These are phyloP conservation scores for Hexactinellida sp. DNA, from an alignment of 37 sponge, comb jelly and placozoan species.

Conservation along the genomic window DNA sequence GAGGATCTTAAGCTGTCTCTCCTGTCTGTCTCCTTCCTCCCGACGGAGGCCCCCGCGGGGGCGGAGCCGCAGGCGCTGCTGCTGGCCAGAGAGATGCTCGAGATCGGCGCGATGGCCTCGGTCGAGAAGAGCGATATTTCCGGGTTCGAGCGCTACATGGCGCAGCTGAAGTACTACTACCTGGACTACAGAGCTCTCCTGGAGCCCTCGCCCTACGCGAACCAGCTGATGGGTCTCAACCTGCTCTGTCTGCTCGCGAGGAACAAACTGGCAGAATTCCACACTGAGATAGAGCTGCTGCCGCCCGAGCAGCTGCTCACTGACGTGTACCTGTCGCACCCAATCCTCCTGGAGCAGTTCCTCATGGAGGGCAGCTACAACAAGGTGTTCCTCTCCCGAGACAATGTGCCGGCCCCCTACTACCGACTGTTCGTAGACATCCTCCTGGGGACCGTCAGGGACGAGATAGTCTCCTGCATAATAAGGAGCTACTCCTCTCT, in stretches of 20 bases:
- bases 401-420: constrained; percentile 71
- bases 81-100: constrained; percentile 69
- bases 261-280: constrained; percentile 87
- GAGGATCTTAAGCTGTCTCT: constrained; percentile 23
- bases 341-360: constrained; percentile 77
- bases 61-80: constrained; percentile 32
- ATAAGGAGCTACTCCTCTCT: constrained; percentile 48
- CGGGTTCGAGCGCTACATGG: constrained; percentile 84
- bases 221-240: constrained; percentile 79
- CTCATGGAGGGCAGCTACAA: constrained; percentile 98
- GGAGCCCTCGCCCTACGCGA: constrained; percentile 53
- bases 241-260: constrained; percentile 71
- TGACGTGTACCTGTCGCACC: constrained; percentile 80
- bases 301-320: constrained; percentile 45
- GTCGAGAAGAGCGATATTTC: constrained; percentile 62
- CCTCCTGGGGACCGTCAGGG: constrained; percentile 66
- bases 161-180: constrained; percentile 88
- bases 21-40: constrained; percentile 27
- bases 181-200: constrained; percentile 53
- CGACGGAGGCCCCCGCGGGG: constrained; percentile 13
- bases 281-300: constrained; percentile 80
- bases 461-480: constrained; percentile 79
- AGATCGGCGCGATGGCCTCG: constrained; percentile 91
- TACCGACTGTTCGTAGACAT: constrained; percentile 82
- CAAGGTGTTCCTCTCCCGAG: constrained; percentile 76